Evolutionary conservation across 2,888 invertebrate species (phyloP), one percentile per base, ranked within the genome.

Genomic region (Alcis repandata): DNA sequence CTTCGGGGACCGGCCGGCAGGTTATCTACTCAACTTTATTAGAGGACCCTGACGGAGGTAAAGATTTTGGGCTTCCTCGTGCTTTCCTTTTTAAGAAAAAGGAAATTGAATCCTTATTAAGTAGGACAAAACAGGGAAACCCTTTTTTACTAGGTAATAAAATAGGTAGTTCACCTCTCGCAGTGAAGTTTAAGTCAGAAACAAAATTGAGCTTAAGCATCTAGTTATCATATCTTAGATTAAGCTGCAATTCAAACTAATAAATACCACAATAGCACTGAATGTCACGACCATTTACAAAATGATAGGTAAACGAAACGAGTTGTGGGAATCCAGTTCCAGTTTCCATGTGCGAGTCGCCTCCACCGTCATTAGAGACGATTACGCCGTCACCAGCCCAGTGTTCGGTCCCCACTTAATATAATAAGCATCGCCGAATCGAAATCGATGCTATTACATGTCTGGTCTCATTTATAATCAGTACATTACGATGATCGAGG

Each of bases 401-500:
- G 77, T 79, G 80, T 90, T 90, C 81, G 86, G 88, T 87, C 89
- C 87, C 90, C 92, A 92, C 92, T 92, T 92, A 92, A 89, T 90
- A 90, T 92, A 93, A 93, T 92, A 89, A 91, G 90, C 86, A 87
- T 86, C 86, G 89, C 88, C 87, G 91, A 91, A 91, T 90, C 89
- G 80, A 89, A 92, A 90, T 89, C 90, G 90, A 91, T 89, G 91
- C 88, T 87, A 92, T 92, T 92, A 92, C 85, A 86, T 83, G 89
- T 88, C 88, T 86, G 86, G 83, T 89, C 84, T 86, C 90, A 89
- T 92, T 90, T 88, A 89, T 90, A 90, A 91, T 89, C 88, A 86
- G 90, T 89, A 86, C 86, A 87, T 87, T 87, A 86, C 82, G 81
- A 66, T 52, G 56, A 46, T 79, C 80, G 80, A 72, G 76, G 71